These are phyloP conservation scores for Taurulus bubalis DNA, from an alignment of 2,113 vertebrate genomes.

Conservation along the genomic window DNA sequence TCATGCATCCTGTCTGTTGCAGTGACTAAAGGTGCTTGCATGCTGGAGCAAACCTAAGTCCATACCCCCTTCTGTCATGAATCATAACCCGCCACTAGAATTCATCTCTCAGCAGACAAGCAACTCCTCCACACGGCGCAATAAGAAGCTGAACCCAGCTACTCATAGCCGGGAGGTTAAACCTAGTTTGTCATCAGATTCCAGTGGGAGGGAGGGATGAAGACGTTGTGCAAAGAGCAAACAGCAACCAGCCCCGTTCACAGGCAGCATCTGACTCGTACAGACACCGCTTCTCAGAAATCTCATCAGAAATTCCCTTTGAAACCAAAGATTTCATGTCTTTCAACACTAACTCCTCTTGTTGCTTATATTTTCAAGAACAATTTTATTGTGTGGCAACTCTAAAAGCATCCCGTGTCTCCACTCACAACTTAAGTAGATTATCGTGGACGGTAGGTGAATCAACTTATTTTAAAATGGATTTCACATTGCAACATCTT, in stretches of 20 bases:
- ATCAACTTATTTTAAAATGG: neutral
- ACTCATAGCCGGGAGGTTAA: constrained; percentile 75
- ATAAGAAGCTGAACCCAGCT: constrained; percentile 64
- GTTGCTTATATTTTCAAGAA: constrained; percentile 5
- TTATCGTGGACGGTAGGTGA: neutral
- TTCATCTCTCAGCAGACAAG: constrained; percentile 62
- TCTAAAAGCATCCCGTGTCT: neutral
- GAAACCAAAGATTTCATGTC: constrained; percentile 36
- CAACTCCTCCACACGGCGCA: constrained; percentile 69
- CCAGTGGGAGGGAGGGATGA: constrained; percentile 63
- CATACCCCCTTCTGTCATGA: constrained; percentile 47
- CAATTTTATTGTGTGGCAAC: neutral
- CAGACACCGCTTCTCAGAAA: constrained; percentile 64
- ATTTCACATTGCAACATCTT: neutral
- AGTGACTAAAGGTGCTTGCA: neutral
- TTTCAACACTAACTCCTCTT: constrained; percentile 21
- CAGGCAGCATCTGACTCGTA: constrained; percentile 61
- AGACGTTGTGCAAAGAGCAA: constrained; percentile 65
- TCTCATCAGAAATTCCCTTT: constrained; percentile 45
- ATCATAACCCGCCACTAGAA: constrained; percentile 49
- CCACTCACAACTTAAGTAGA: neutral
- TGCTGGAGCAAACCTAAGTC: constrained; percentile 16
- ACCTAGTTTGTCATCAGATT: constrained; percentile 81
- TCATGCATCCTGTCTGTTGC: neutral
- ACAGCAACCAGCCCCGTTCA: constrained; percentile 33